Conservation (phyloP, 64 coral and sea anemone species). For the Acropora tenuis region DNA sequence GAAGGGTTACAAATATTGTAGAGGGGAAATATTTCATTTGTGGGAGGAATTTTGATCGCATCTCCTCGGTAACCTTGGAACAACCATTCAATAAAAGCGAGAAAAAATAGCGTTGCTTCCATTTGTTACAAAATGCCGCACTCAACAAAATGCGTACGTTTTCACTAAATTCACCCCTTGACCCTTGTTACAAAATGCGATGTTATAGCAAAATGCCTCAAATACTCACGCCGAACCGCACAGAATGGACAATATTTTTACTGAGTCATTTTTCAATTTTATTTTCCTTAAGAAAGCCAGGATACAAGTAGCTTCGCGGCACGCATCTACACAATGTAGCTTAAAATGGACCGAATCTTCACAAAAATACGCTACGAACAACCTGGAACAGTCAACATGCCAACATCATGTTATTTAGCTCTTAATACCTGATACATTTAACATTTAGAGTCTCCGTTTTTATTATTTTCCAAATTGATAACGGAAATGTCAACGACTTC, state of each 20-base stretch:
- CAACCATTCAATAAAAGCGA: background rate
- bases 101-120: background rate
- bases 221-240: background rate
- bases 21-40: background rate
- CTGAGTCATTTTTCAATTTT: background rate
- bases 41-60: background rate
- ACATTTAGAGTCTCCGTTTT: background rate
- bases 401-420: background rate
- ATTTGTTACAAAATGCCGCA: conserved; percentile 1
- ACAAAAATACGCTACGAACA: background rate
- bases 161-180: background rate
- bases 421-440: background rate
- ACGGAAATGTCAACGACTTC: background rate
- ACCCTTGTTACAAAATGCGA: background rate
- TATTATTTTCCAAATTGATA: background rate
- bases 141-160: conserved; percentile 1
- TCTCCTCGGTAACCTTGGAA: background rate
- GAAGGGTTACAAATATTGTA: background rate
- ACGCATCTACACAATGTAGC: background rate
- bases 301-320: background rate
- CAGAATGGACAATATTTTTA: background rate
- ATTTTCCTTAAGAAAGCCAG: background rate
- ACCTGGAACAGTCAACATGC: background rate
- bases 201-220: conserved; percentile 1
- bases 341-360: background rate